Evolutionary conservation across 2,113 vertebrate genomes (phyloP).

Genomic region (Crotalus horridus): DNA sequence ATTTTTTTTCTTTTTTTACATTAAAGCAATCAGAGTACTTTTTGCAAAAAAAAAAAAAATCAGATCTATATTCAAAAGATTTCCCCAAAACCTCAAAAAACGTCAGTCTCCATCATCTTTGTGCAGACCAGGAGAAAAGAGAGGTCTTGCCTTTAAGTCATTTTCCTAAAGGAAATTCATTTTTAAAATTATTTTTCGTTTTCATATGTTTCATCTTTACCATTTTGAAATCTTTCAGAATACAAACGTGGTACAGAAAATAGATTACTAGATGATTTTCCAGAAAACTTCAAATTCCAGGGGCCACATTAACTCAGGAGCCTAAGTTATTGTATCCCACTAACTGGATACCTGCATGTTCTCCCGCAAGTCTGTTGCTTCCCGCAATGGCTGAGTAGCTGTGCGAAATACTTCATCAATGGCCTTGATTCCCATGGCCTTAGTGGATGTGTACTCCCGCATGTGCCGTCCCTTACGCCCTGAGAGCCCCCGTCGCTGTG

Average conservation of each 20-base stretch:
- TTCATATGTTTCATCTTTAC: not conserved
- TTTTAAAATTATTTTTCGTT: not conserved
- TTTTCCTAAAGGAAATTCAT: not conserved
- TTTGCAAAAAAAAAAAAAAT: not conserved
- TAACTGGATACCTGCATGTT: conserved; percentile 81
- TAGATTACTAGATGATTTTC: not conserved
- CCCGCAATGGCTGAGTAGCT: conserved; percentile 84
- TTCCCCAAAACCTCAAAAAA: not conserved
- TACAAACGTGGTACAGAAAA: not conserved
- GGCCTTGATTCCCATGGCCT: conserved; percentile 85
- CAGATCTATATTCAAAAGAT: not conserved
- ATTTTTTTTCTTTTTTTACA: not conserved
- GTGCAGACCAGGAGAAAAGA: not conserved
- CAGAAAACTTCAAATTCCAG: not conserved
- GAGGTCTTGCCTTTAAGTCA: not conserved
- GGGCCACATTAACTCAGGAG: not conserved
- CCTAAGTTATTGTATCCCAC: not conserved
- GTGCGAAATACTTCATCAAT: conserved; percentile 89
- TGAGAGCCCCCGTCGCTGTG: conserved; percentile 81
- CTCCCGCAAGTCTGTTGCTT: conserved; percentile 89
- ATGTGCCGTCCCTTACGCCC: conserved; percentile 84
- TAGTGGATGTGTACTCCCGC: conserved; percentile 86
- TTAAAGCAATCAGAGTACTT: not conserved
- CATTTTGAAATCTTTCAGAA: not conserved
- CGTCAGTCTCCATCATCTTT: not conserved